A percentile compares a stretch with the other conserved stretches of the same genome.
Conservation (phyloP, 35 echinoderm and acorn worm species). For the Hemicentrotus pulcherrimus region DNA sequence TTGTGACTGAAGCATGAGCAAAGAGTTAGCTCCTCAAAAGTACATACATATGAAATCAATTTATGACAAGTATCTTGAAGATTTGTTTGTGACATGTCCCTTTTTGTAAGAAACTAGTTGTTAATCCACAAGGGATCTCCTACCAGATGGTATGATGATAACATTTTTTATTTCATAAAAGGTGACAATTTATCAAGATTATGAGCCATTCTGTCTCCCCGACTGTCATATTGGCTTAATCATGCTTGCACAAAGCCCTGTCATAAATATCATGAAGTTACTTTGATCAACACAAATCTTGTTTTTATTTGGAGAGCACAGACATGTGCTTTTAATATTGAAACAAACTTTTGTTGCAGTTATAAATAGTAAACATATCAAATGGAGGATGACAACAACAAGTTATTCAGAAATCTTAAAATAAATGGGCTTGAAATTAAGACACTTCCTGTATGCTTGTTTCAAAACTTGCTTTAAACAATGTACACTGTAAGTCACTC, state of each 20-base stretch:
- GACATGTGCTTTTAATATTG: not conserved
- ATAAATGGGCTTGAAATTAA: not conserved
- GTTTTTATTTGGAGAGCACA: not conserved
- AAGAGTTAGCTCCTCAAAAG: not conserved
- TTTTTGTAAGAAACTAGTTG: not conserved
- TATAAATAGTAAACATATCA: not conserved
- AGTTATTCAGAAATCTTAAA: not conserved
- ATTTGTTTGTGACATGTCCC: not conserved
- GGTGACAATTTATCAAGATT: slow-evolving; percentile 6
- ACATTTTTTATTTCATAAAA: not conserved
- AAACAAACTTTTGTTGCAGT: not conserved
- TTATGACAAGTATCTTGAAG: not conserved
- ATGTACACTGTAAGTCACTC: not conserved
- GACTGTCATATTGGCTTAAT: not conserved
- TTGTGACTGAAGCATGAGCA: not conserved
- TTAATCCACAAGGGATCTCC: not conserved
- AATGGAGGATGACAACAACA: not conserved
- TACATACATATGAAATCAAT: not conserved
- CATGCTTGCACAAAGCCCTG: not conserved
- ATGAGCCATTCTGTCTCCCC: not conserved
- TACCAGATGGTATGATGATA: not conserved
- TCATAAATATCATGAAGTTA: not conserved
- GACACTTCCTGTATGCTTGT: not conserved
- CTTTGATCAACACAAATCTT: not conserved
- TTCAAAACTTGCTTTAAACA: not conserved